These are phyloP conservation scores for Fratercula arctica DNA, from an alignment of 2,797 vertebrate genomes.

Conservation along the genomic window DNA sequence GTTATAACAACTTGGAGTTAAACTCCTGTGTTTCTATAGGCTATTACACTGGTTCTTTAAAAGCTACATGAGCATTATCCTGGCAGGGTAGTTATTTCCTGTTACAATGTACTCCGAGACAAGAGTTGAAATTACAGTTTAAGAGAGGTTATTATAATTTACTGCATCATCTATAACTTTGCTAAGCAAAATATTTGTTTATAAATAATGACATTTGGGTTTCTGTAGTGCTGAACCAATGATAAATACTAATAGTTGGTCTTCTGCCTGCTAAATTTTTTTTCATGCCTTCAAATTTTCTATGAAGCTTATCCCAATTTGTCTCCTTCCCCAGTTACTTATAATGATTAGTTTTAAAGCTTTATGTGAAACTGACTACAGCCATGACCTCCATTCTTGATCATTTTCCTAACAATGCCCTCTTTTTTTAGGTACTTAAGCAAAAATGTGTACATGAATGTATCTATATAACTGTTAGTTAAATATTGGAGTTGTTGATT, in stretches of 20 bases:
- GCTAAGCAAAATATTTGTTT: neutral
- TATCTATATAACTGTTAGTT: neutral
- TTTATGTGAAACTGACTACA: neutral
- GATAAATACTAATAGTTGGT: neutral
- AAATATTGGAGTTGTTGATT: neutral
- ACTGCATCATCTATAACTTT: neutral
- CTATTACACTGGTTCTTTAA: neutral
- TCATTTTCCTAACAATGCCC: neutral
- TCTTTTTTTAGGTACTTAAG: neutral
- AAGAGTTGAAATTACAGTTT: neutral
- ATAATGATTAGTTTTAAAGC: neutral
- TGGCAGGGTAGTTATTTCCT: neutral
- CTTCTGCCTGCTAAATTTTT: neutral
- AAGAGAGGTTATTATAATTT: neutral
- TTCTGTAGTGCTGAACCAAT: neutral
- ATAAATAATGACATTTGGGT: neutral
- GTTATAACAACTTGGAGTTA: neutral
- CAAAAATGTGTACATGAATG: accelerated
- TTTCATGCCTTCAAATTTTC: neutral
- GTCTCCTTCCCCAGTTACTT: neutral
- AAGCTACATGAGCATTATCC: neutral
- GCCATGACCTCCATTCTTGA: neutral
- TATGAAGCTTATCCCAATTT: neutral
- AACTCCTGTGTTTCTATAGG: neutral
- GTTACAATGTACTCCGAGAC: neutral